Evolutionary conservation across 2,113 vertebrate genomes (phyloP).

Genomic region (Ageneiosus marmoratus): DNA sequence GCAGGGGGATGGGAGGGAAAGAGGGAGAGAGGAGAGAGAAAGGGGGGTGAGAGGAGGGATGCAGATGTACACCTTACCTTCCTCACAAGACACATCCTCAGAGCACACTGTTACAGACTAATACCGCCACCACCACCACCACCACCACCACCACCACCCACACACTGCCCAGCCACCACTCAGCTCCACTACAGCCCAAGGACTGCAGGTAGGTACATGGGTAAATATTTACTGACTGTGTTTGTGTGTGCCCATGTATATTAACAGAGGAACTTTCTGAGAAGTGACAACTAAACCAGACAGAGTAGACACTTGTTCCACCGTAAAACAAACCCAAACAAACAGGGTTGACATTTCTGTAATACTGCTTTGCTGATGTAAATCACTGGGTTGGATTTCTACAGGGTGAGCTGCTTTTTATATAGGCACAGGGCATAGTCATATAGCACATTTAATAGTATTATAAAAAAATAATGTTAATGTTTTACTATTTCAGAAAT

Average conservation of each 20-base stretch:
- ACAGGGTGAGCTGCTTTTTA: conserved; percentile 8
- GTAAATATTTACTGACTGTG: conserved; percentile 61
- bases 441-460: conserved; percentile 1
- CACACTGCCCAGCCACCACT: conserved; percentile 59
- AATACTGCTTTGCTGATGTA: conserved; percentile 49
- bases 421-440: neutral
- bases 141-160: conserved; percentile 54
- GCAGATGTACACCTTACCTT: conserved; percentile 77
- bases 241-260: conserved; percentile 42
- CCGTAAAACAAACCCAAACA: conserved; percentile 70
- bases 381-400: conserved; percentile 24
- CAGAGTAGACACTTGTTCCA: conserved; percentile 60
- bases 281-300: conserved; percentile 37
- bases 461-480: neutral
- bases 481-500: neutral
- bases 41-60: conserved; percentile 65
- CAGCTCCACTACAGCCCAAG: conserved; percentile 68
- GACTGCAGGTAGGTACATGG: conserved; percentile 76
- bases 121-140: conserved; percentile 54
- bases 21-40: conserved; percentile 46
- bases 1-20: conserved; percentile 44
- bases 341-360: conserved; percentile 63
- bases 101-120: conserved; percentile 63
- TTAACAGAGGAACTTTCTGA: conserved; percentile 41
- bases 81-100: conserved; percentile 68